Evolutionary conservation across 2,888 invertebrate genomes (phyloP), one percentile per base, ranked within the genome.

Genomic region (Cactoblastis cactorum): DNA sequence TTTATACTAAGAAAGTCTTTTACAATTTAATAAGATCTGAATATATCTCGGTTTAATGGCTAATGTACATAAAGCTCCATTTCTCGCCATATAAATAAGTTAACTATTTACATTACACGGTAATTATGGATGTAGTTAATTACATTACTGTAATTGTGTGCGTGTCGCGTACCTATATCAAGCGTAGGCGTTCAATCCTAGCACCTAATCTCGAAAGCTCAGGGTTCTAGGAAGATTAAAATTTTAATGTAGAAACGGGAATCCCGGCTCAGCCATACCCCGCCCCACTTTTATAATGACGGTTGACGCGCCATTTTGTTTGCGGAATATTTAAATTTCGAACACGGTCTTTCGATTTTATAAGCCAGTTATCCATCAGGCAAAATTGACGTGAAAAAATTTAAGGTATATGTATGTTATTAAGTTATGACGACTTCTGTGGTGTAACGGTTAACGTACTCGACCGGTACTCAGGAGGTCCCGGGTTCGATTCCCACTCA

Each of bases 211-310:
- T 63, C 57, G 46, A 69, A 65, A 69, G 66, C 71, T 56, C 58
- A 55, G 56, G 58, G 62, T 53, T 62, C 32, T 53, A 53, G 63
- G 51, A 55, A 64, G 67, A 69, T 74, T 73, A 71, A 72, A 73
- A 69, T 69, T 73, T 69, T 69, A 71, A 73, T 71, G 72, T 65
- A 62, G 62, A 70, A 69, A 67, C 59, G 65, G 62, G 62, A 54
- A 55, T 58, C 58, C 61, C 51, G 51, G 45, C 54, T 59, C 56
- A n/a, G n/a, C n/a, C n/a, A n/a, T 6, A 53, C 56, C 58, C 62
- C 58, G 58, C 53, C 61, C 63, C 67, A 65, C 61, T 71, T 71
- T 74, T 67, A 66, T 66, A 70, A 69, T 65, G 63, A 65, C 59
- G 56, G 58, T 58, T 57, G 59, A 59, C 59, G 57, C 56, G 62